phyloP scores from a whole-genome alignment of 2,888 invertebrate genomes.

The Boloria euphrosyne region DNA sequence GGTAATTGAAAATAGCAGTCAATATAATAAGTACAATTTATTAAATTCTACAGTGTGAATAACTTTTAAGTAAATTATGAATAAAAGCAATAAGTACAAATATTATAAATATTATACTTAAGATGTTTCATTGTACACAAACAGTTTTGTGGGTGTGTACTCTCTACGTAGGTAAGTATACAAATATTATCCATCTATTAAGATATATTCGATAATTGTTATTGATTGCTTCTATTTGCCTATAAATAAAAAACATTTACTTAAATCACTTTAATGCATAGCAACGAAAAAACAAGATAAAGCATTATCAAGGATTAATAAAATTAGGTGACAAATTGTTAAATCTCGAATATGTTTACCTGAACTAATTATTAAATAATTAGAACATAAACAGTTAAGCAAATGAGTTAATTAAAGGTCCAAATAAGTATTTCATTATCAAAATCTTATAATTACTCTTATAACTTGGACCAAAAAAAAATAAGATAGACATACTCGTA shows the following conservation, averaged over 20 bases:
- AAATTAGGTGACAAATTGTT: conserved; percentile 2
- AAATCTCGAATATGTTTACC: background rate
- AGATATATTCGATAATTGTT: conserved; percentile 18
- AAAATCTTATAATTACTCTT: no score
- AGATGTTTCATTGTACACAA: background rate
- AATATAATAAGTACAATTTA: no score
- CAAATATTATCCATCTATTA: conserved; percentile 6
- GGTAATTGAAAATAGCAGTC: no score
- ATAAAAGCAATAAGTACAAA: no score
- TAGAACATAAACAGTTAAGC: background rate
- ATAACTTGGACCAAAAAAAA: no score
- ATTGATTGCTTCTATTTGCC: background rate
- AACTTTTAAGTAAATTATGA: no score
- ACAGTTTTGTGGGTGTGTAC: conserved; percentile 26
- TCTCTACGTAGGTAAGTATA: background rate
- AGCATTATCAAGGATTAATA: conserved; percentile 1
- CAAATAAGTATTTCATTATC: no score
- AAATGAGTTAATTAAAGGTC: background rate
- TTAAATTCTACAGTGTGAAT: no score
- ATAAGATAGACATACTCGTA: no score
- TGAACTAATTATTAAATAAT: background rate
- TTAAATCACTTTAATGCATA: background rate
- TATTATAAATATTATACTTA: no score
- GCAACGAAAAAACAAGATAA: background rate
- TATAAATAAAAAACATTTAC: background rate